phyloP scores from a whole-genome alignment of 2,888 invertebrate genomes.

The Cryptophagus acutangulus region DNA sequence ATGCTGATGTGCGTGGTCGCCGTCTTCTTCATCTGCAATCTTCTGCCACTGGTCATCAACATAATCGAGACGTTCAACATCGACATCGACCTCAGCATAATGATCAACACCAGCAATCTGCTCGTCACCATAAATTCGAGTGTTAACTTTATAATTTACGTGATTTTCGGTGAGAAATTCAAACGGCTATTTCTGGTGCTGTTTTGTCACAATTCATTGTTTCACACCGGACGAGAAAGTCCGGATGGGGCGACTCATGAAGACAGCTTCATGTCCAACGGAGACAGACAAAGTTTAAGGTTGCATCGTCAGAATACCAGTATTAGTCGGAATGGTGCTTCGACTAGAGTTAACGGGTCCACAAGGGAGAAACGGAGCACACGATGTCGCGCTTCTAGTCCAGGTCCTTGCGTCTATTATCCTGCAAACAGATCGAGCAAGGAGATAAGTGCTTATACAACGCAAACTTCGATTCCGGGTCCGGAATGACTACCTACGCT shows the following conservation, averaged over 20 bases:
- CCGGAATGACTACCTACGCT: neutral
- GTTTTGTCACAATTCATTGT: constrained; percentile 44
- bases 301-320: constrained; percentile 53
- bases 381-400: constrained; percentile 44
- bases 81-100: constrained; percentile 50
- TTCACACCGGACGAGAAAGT: constrained; percentile 57
- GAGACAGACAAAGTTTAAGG: constrained; percentile 68
- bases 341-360: constrained; percentile 36
- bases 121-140: constrained; percentile 95
- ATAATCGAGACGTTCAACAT: constrained; percentile 74
- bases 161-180: constrained; percentile 96
- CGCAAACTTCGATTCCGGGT: constrained; percentile 36
- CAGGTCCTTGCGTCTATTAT: constrained; percentile 55
- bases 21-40: constrained; percentile 91
- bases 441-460: constrained; percentile 40
- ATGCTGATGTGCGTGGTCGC: constrained; percentile 93
- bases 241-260: constrained; percentile 72
- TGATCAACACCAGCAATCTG: constrained; percentile 82
- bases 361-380: constrained; percentile 26
- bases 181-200: constrained; percentile 66
- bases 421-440: constrained; percentile 45
- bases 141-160: constrained; percentile 96
- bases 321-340: constrained; percentile 43
- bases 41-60: constrained; percentile 80
- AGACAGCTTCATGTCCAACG: constrained; percentile 77